Evolutionary conservation across 2,888 invertebrate genomes (phyloP).

Genomic region (Drosophila koepferae): DNA sequence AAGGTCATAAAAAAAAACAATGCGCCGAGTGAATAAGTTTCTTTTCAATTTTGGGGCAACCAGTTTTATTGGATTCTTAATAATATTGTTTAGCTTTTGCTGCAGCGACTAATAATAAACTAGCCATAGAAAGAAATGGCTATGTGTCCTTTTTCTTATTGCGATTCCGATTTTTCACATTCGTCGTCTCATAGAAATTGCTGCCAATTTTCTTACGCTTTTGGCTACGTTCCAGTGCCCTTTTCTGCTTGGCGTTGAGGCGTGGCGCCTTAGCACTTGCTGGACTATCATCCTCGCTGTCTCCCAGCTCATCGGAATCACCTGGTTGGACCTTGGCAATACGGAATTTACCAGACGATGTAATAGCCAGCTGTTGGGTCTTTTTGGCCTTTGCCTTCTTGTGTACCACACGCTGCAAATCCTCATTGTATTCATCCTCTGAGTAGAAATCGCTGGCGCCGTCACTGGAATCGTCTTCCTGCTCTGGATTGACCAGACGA

Average conservation of each 20-base stretch:
- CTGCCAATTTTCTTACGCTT: slow-evolving; percentile 94
- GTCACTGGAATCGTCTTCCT: slow-evolving; percentile 86
- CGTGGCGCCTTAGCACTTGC: slow-evolving; percentile 85
- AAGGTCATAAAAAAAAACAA: slow-evolving; percentile 65
- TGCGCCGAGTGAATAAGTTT: slow-evolving; percentile 57
- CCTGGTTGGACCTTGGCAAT: slow-evolving; percentile 86
- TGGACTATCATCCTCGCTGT: slow-evolving; percentile 61
- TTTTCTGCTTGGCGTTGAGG: slow-evolving; percentile 91
- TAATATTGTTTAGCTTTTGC: slow-evolving; percentile 35
- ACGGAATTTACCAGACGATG: slow-evolving; percentile 87
- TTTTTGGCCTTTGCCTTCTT: slow-evolving; percentile 84
- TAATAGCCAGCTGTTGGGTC: slow-evolving; percentile 84
- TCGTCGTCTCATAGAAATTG: slow-evolving; percentile 94
- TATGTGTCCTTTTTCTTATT: slow-evolving; percentile 86
- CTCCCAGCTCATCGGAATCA: slow-evolving; percentile 82
- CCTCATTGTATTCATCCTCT: slow-evolving; percentile 87
- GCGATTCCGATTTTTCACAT: slow-evolving; percentile 95
- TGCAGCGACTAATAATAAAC: slow-evolving; percentile 52
- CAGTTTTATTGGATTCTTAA: slow-evolving; percentile 57
- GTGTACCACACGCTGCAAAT: slow-evolving; percentile 82
- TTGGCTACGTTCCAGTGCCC: slow-evolving; percentile 90
- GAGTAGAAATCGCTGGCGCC: slow-evolving; percentile 90
- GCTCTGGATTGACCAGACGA: slow-evolving; percentile 77
- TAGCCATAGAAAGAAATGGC: slow-evolving; percentile 43
- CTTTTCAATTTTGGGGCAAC: slow-evolving; percentile 19